Conservation (phyloP, 2,113 vertebrate species). For the Actenoides hombroni region DNA sequence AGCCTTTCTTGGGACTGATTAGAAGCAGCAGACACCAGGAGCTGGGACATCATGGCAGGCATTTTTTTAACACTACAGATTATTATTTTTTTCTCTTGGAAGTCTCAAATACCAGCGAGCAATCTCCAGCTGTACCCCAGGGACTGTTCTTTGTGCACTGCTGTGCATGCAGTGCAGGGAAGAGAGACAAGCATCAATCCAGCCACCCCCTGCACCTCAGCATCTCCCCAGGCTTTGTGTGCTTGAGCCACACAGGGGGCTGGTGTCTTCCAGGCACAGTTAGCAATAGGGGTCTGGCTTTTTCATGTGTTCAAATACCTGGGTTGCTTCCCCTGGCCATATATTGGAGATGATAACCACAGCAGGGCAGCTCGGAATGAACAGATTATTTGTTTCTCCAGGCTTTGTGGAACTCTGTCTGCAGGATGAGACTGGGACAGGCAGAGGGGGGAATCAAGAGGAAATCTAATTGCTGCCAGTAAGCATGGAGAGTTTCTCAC, state of each 20-base stretch:
- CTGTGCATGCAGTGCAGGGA: neutral
- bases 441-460: neutral
- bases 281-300: neutral
- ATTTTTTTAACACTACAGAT: neutral
- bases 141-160: neutral
- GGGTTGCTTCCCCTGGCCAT: neutral
- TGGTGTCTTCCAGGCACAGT: neutral
- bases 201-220: neutral
- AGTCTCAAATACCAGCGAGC: neutral
- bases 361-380: neutral
- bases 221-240: accelerated
- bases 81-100: neutral
- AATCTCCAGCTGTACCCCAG: neutral
- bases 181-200: neutral
- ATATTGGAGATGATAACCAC: neutral
- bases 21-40: neutral
- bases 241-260: neutral
- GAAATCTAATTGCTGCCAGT: neutral
- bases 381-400: neutral
- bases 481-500: neutral
- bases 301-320: neutral
- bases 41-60: neutral
- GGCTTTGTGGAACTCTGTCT: neutral
- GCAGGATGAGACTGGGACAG: neutral
- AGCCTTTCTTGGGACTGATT: neutral